Evolutionary conservation across 1,140 invertebrate genomes (phyloP).

Genomic region (Solenopsis fugax): DNA sequence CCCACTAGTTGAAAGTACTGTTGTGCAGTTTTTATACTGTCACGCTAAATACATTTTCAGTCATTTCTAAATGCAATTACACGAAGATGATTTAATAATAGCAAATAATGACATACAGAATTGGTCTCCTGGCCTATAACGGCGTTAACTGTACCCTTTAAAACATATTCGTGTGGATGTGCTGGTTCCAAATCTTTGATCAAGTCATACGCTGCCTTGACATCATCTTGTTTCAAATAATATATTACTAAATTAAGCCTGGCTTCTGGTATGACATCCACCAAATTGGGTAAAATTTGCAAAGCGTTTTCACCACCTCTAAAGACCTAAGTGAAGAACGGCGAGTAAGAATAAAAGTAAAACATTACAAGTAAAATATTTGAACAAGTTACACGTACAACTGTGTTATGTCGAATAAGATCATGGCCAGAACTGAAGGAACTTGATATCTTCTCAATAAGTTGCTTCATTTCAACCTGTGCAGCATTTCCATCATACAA

Average conservation of each 20-base stretch:
- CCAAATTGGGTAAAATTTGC: slow-evolving; percentile 94
- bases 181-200: slow-evolving; percentile 97
- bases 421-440: slow-evolving; percentile 96
- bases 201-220: slow-evolving; percentile 95
- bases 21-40: slow-evolving; percentile 97
- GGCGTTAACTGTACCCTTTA: slow-evolving; percentile 98
- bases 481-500: slow-evolving; percentile 98
- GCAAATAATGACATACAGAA: slow-evolving; percentile 89
- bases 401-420: slow-evolving; percentile 97
- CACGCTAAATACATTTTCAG: slow-evolving; percentile 89
- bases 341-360: neutral
- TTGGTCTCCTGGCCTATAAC: slow-evolving; percentile 96
- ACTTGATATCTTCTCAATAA: slow-evolving; percentile 92
- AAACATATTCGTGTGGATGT: slow-evolving; percentile 97
- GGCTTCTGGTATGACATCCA: slow-evolving; percentile 99
- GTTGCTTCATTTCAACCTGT: slow-evolving; percentile 93
- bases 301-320: slow-evolving; percentile 97
- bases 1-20: slow-evolving; percentile 99
- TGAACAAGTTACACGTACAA: slow-evolving; percentile 86
- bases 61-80: neutral
- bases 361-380: neutral
- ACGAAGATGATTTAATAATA: neutral
- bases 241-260: slow-evolving; percentile 98
- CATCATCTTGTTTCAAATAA: slow-evolving; percentile 96
- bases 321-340: slow-evolving; percentile 89